A percentile compares a stretch with the other conserved stretches of the same genome.
Evolutionary conservation across 2,113 vertebrate genomes (phyloP).

Genomic region (Micromys minutus): DNA sequence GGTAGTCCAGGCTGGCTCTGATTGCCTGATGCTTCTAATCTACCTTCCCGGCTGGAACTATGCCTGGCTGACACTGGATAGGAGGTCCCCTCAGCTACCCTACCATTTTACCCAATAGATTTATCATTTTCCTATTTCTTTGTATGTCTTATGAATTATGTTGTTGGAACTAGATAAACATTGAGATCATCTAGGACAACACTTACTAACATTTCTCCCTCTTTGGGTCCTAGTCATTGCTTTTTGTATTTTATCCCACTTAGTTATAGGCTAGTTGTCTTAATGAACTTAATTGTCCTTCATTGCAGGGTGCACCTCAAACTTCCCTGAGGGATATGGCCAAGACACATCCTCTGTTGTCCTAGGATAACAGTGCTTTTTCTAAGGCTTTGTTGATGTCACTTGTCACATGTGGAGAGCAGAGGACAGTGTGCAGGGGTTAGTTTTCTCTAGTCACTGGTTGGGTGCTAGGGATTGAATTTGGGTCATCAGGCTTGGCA

Average conservation of each 20-base stretch:
- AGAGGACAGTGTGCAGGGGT: too few relatives aligned
- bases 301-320: background rate
- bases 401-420: background rate
- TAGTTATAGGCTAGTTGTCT: background rate
- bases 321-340: background rate
- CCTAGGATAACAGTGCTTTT: background rate
- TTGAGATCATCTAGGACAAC: background rate
- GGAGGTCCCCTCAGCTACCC: background rate
- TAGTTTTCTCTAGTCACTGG: background rate
- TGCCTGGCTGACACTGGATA: background rate
- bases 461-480: background rate
- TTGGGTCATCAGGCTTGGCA: background rate
- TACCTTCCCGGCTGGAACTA: background rate
- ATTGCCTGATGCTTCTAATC: background rate
- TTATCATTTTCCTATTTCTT: background rate
- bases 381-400: background rate
- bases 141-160: background rate
- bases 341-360: background rate
- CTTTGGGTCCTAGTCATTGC: background rate
- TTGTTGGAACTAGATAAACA: background rate
- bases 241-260: background rate
- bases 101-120: too few relatives aligned
- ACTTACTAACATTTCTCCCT: background rate
- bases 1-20: background rate
- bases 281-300: background rate